These are phyloP conservation scores for Lasioglossum zephyrum DNA, from an alignment of 2,888 invertebrate genomes.

Conservation along the genomic window DNA sequence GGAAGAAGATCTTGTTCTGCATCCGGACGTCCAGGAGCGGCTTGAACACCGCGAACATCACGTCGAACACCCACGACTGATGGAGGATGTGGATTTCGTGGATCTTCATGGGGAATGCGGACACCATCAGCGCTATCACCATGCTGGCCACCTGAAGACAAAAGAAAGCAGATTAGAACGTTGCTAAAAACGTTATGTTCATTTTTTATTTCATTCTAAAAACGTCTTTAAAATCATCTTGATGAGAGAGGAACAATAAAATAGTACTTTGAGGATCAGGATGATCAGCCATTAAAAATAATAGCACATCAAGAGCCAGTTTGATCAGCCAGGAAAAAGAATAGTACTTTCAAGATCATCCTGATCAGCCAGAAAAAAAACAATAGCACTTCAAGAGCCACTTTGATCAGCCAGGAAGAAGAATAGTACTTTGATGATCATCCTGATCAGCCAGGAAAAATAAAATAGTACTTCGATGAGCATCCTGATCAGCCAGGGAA, in stretches of 20 bases:
- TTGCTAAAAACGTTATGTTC: background rate
- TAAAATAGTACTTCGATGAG: too few relatives aligned
- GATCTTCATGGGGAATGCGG: constrained; percentile 90
- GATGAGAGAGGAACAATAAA: too few relatives aligned
- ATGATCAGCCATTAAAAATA: too few relatives aligned
- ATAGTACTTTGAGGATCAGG: too few relatives aligned
- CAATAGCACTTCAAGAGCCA: background rate
- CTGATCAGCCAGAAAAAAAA: background rate
- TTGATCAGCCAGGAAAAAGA: too few relatives aligned
- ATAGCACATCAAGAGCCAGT: too few relatives aligned
- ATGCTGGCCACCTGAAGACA: constrained; percentile 79
- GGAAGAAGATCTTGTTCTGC: constrained; percentile 89
- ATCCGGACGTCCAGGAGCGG: constrained; percentile 90
- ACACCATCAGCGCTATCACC: constrained; percentile 83
- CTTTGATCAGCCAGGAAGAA: background rate
- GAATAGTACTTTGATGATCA: background rate
- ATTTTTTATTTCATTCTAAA: too few relatives aligned
- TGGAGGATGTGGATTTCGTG: constrained; percentile 91
- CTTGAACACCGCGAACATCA: constrained; percentile 91
- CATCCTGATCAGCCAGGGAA: too few relatives aligned
- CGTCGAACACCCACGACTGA: constrained; percentile 93
- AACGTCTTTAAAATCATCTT: too few relatives aligned
- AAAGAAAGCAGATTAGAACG: background rate
- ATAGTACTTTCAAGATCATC: background rate
- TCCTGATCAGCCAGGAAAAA: too few relatives aligned